Evolutionary conservation across 2,888 invertebrate genomes (phyloP).

Genomic region (Nephrotoma flavescens): DNA sequence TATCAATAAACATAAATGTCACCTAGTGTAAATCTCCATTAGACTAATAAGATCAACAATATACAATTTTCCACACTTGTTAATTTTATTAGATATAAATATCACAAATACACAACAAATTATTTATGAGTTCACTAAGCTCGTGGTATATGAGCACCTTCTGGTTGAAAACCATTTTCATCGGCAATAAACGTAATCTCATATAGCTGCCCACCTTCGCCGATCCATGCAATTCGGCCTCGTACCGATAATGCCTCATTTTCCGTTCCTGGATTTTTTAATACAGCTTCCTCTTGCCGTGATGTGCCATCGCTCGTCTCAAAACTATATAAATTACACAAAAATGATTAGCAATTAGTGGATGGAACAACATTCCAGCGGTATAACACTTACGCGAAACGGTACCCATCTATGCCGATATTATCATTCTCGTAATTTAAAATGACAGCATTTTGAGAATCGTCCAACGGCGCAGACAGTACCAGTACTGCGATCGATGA

Average conservation of each 20-base stretch:
- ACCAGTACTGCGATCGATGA: constrained; percentile 26
- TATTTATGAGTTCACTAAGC: neutral
- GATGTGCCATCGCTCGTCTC: constrained; percentile 51
- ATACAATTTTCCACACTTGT: too few species aligned
- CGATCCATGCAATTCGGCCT: constrained; percentile 45
- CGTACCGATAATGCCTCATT: constrained; percentile 44
- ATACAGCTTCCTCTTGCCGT: constrained; percentile 42
- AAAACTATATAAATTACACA: constrained; percentile 32
- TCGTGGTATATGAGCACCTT: constrained; percentile 28
- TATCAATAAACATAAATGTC: too few species aligned
- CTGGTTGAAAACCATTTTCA: constrained; percentile 33
- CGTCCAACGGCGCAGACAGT: constrained; percentile 23
- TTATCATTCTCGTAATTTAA: constrained; percentile 39
- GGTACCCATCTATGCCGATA: constrained; percentile 42
- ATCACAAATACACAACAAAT: neutral
- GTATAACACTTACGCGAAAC: constrained; percentile 40
- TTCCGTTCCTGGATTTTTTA: constrained; percentile 47
- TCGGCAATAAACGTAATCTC: constrained; percentile 33
- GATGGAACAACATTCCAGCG: neutral
- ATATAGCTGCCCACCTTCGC: constrained; percentile 45
- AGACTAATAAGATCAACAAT: too few species aligned
- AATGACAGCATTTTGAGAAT: constrained; percentile 36
- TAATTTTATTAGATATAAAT: neutral
- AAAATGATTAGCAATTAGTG: neutral
- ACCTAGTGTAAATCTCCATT: too few species aligned